Evolutionary conservation across 2,113 vertebrate species (phyloP).

Genomic region (Apaloderma vittatum): DNA sequence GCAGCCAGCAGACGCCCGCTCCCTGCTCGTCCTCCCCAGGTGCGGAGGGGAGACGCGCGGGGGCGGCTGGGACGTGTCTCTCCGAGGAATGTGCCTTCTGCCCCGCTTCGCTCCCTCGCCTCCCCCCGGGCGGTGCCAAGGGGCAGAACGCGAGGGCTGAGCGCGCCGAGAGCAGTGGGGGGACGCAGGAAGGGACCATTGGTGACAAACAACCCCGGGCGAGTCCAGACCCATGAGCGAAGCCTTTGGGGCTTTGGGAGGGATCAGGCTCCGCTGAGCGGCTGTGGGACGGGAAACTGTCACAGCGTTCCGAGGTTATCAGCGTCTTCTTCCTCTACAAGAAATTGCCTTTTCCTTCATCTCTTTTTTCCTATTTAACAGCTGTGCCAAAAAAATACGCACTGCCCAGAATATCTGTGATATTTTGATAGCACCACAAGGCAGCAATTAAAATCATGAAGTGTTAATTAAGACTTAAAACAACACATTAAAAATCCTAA

Average conservation of each 20-base stretch:
- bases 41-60: background rate
- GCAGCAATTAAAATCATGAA: constrained; percentile 20
- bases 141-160: background rate
- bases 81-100: background rate
- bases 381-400: background rate
- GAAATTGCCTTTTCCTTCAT: background rate
- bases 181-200: background rate
- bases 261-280: fast-evolving
- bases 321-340: fast-evolving
- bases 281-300: background rate
- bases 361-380: background rate
- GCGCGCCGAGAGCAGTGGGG: background rate
- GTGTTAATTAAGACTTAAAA: constrained; percentile 30
- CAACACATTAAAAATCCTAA: background rate
- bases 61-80: background rate
- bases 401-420: background rate
- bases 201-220: background rate
- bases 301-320: fast-evolving
- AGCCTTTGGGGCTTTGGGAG: no score
- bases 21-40: background rate
- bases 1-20: background rate
- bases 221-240: background rate
- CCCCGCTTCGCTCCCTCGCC: background rate
- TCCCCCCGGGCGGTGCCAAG: background rate
- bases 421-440: background rate